Base-by-base conservation (phyloP, 2,113 vertebrate species). In the Poicephalus gulielmi region DNA sequence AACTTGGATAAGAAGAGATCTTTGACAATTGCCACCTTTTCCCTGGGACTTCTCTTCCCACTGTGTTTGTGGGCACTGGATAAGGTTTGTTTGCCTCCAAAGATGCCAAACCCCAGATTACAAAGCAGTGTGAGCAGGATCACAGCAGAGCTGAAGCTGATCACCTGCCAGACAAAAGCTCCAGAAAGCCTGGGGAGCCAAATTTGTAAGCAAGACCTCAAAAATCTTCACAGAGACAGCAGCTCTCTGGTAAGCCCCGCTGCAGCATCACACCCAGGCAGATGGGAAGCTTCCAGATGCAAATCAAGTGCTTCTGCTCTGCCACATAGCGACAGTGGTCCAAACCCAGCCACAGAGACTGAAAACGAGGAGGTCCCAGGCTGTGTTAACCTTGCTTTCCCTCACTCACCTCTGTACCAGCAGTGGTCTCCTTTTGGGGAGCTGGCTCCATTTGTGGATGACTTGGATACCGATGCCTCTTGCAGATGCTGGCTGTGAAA, bases 391-490 rank as follows among this genome's bases (percentile, higher is more conserved):
- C 25, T 57, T 37, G 33, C 20, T 50, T 82, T 79, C 44, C 44
- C 68, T 83, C n/a, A 55, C 98, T 98, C 96, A 99, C 99, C 99
- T 99, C 97, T 99, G 99, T 33, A 99, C 99, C 86, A 99, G 98
- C 16, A 99, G 98, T 0, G 99, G 99, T 75, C 99, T 98, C 93
- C 98, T 99, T 82, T 99, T 99, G 43, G 99, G 99, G 86, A 99
- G 98, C 97, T 99, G 99, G 96, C 98, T 99, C 99, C 99, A 99
- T 82, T 99, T 99, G 97, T 99, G 99, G 96, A 99, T 99, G 80
- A 99, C 99, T 96, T 99, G 99, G 97, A 99, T 99, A 37, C 99
- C 99, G n/a, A 98, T 98, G 90, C 99, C 99, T 96, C 99, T 98
- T 86, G 99, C 99, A 49, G 99, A 99, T 7, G 99, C 99, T 55